Percentiles rank a stretch among this genome's conserved stretches.
Evolutionary conservation across 2,113 vertebrate genomes (phyloP).

Genomic region (Panurus biarmicus): DNA sequence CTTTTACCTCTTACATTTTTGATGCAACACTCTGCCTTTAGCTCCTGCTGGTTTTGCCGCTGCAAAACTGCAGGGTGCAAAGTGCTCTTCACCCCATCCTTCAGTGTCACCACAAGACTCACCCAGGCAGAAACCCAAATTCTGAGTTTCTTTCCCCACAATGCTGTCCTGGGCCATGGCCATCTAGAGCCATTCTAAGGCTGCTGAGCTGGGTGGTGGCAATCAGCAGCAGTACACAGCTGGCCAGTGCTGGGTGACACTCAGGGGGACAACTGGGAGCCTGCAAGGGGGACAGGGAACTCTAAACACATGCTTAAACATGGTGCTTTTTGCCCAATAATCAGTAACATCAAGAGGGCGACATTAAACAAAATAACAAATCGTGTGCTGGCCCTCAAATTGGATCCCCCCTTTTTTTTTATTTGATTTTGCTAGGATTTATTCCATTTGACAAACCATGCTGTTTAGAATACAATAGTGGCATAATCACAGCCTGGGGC

Average conservation of each 20-base stretch:
- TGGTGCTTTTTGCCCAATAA: neutral
- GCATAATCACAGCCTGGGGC: constrained; percentile 88
- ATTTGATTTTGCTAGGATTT: constrained; percentile 72
- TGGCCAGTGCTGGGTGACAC: neutral
- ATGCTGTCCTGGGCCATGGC: neutral
- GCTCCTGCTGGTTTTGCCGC: neutral
- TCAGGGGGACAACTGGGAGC: neutral
- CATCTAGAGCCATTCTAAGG: neutral
- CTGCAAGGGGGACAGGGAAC: neutral
- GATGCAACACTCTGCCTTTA: neutral
- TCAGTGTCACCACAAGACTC: neutral
- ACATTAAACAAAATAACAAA: constrained; percentile 64
- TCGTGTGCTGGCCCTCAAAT: constrained; percentile 45
- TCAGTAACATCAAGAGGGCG: constrained; percentile 30
- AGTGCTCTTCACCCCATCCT: neutral
- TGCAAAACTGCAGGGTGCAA: neutral
- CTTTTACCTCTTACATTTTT: neutral
- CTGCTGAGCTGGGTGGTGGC: neutral
- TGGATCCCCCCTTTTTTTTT: neutral
- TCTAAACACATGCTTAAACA: constrained; percentile 69
- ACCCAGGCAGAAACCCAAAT: neutral
- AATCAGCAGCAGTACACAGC: neutral
- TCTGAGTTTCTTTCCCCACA: neutral
- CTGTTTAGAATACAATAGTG: constrained; percentile 91
- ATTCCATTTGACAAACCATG: constrained; percentile 87